Conservation (phyloP, 92 coral and sea anemone genomes). For the Plumapathes pennacea region DNA sequence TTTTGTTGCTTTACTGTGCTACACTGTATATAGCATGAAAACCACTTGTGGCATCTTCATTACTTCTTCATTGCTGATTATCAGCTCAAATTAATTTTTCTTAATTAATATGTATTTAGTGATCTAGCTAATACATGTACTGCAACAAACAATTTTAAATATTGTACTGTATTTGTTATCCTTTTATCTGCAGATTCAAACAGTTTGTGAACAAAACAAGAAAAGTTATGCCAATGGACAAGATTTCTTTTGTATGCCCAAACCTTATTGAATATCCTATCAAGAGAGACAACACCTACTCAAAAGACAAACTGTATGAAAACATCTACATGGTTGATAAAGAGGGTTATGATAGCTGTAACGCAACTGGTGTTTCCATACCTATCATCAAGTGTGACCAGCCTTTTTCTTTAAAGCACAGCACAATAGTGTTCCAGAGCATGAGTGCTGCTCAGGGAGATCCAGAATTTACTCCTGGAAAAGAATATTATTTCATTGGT, state of each 20-base stretch:
- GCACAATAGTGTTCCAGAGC: conserved; percentile 52
- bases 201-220: conserved; percentile 31
- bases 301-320: conserved; percentile 45
- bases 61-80: no score
- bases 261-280: conserved; percentile 37
- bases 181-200: conserved; percentile 13
- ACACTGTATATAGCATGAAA: no score
- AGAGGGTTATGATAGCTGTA: conserved; percentile 52
- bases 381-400: conserved; percentile 21
- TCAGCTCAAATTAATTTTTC: no score
- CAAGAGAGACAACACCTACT: conserved; percentile 17
- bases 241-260: conserved; percentile 43
- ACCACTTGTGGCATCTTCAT: no score
- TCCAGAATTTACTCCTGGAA: conserved; percentile 40
- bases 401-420: conserved; percentile 22
- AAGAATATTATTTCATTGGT: conserved; percentile 75
- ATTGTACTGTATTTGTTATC: background rate
- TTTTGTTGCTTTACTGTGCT: no score
- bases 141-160: no score
- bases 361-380: conserved; percentile 17
- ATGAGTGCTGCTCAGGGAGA: conserved; percentile 29
- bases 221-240: conserved; percentile 51
- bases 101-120: no score
- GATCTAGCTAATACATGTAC: no score
- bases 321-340: conserved; percentile 63